phyloP scores from a whole-genome alignment of 2,113 vertebrate genomes.

The Vimba vimba region DNA sequence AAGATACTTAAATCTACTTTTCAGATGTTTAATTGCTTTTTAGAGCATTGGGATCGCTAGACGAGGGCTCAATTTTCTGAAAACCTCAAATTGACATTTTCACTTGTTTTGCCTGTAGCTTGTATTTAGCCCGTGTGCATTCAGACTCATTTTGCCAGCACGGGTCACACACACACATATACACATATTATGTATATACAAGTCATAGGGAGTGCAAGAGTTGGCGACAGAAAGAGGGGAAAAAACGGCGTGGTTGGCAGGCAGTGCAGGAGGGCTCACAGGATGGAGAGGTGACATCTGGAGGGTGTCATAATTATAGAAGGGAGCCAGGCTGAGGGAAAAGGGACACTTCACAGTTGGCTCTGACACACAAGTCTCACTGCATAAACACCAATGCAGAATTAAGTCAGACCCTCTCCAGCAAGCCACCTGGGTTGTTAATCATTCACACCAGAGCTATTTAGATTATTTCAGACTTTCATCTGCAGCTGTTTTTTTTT shows the following conservation, averaged over 20 bases:
- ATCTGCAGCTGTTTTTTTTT: not conserved
- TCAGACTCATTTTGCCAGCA: too few relatives aligned
- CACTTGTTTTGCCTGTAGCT: too few relatives aligned
- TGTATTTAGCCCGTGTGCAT: too few relatives aligned
- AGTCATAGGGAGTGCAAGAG: not conserved
- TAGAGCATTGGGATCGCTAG: too few relatives aligned
- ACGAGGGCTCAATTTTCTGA: too few relatives aligned
- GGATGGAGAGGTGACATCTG: conserved; percentile 71
- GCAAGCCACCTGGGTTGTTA: conserved; percentile 45
- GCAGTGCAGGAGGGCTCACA: conserved; percentile 48
- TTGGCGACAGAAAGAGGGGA: not conserved
- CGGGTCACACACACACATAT: too few relatives aligned
- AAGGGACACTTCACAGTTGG: conserved; percentile 64
- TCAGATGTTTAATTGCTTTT: too few relatives aligned
- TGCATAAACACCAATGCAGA: conserved; percentile 66
- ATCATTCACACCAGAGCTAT: conserved; percentile 32
- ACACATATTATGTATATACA: not conserved
- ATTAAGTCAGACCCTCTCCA: conserved; percentile 54
- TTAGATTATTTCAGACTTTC: conserved; percentile 23
- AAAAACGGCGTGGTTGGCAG: not conserved
- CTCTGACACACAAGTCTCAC: conserved; percentile 68
- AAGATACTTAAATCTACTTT: too few relatives aligned
- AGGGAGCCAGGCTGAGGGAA: conserved; percentile 58
- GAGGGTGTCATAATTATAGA: conserved; percentile 71
- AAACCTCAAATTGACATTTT: too few relatives aligned